Evolutionary conservation across 1,140 invertebrate genomes (phyloP), one percentile per base, ranked within the genome.

Genomic region (Diachasma alloeum): DNA sequence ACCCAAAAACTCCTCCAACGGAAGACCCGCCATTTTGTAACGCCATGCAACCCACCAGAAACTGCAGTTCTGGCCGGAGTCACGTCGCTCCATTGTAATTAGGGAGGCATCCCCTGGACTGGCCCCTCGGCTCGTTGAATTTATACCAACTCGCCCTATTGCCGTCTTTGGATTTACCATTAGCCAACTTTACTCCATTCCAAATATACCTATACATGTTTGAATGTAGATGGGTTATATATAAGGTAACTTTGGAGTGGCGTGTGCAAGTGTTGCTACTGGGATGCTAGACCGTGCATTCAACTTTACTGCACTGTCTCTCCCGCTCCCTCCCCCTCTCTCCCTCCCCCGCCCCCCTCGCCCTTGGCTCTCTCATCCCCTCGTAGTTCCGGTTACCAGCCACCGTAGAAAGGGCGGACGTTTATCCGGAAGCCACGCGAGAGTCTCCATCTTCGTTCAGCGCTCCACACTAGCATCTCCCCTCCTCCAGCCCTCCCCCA

Each of bases 361-460:
- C 24, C 48, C 31, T 31, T 31, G 46, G n/a, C 36, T 6, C 6
- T 31, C 56, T 53, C 56, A 31, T 48, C 24, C 67, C 56, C 19
- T 48, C 31, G 17, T 17, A 31, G 74, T 76, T 76, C 74, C 74
- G 74, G 74, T 56, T 76, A 69, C 74, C 74, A 70, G 48, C 76
- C 74, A 63, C 68, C 37, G 74, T 75, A 69, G 76, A 81, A 81
- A 70, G 78, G 76, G 81, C 82, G 80, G 78, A 84, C 79, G 83
- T 82, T 83, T 85, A 84, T 83, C 79, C 82, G 81, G 76, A 82
- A 79, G 77, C 77, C 79, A 80, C 81, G 68, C 75, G 72, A 78
- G 78, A 80, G 77, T 83, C 79, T 77, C 72, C 73, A 77, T 75
- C 73, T 78, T 78, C 66, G 17, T 73, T 44, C 48, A 69, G 26